These are phyloP conservation scores for Caenorhabditis latens DNA, from an alignment of 1,140 invertebrate species.

Conservation along the genomic window DNA sequence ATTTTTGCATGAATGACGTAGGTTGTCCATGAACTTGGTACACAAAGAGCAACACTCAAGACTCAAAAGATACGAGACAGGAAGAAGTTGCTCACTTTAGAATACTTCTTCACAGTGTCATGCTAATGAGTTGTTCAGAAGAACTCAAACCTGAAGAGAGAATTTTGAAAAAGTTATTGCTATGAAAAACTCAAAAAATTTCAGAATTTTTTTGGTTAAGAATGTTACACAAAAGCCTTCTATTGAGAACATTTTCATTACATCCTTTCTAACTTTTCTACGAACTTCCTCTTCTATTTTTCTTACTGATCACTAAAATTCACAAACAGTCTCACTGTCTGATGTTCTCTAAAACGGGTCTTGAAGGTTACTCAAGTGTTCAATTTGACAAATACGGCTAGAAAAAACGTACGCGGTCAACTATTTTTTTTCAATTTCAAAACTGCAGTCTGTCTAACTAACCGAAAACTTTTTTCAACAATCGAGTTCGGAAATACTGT, in stretches of 20 bases:
- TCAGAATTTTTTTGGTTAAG: too few species aligned
- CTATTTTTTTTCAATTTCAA: background rate
- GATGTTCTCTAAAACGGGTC: background rate
- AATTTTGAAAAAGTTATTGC: too few species aligned
- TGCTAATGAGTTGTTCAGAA: too few species aligned
- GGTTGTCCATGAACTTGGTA: conserved; percentile 14
- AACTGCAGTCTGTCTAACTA: background rate
- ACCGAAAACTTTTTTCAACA: background rate
- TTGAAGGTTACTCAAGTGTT: conserved; percentile 52
- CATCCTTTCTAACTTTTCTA: too few species aligned
- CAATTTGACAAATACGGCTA: conserved; percentile 7
- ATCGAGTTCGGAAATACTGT: background rate
- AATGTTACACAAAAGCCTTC: too few species aligned
- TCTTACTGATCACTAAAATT: background rate
- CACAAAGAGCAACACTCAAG: conserved; percentile 4
- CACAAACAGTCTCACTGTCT: background rate
- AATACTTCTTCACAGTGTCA: too few species aligned
- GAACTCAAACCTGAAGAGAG: too few species aligned
- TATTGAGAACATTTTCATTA: too few species aligned
- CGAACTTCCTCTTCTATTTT: background rate
- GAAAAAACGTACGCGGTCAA: background rate
- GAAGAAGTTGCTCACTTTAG: background rate
- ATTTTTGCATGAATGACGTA: conserved; percentile 24
- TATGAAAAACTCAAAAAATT: too few species aligned
- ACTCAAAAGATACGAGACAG: background rate